phyloP scores from a whole-genome alignment of 2,888 invertebrate species.

The Mellilla xanthometata region DNA sequence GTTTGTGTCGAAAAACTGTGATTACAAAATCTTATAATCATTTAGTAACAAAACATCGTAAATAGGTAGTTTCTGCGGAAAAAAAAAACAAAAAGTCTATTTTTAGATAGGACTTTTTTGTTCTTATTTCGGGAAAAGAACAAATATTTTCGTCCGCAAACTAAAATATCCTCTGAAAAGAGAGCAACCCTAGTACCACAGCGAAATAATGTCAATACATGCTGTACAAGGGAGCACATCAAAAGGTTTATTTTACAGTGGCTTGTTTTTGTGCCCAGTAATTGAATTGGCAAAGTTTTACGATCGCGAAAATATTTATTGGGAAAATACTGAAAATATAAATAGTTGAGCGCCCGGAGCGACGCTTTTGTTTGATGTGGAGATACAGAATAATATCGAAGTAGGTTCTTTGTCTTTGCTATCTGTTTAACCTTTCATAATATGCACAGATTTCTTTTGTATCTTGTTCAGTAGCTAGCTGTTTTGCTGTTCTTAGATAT shows the following conservation, averaged over 20 bases:
- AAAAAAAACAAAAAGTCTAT: too few species aligned
- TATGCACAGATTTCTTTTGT: constrained; percentile 8
- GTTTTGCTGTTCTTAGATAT: background rate
- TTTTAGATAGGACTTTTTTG: too few species aligned
- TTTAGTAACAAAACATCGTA: too few species aligned
- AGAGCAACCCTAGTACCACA: constrained; percentile 23
- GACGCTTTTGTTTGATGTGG: constrained; percentile 10
- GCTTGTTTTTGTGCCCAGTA: constrained; percentile 56
- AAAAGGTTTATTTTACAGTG: constrained; percentile 64
- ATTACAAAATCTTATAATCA: too few species aligned
- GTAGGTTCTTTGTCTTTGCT: constrained; percentile 3
- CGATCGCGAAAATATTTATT: constrained; percentile 56
- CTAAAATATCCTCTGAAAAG: too few species aligned
- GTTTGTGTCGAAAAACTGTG: too few species aligned
- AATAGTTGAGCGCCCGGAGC: constrained; percentile 36
- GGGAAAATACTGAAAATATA: constrained; percentile 47
- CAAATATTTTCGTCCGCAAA: too few species aligned
- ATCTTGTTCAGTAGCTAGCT: too few species aligned
- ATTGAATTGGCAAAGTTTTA: constrained; percentile 66
- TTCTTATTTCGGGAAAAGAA: too few species aligned
- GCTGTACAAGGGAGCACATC: constrained; percentile 48
- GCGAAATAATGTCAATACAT: constrained; percentile 54
- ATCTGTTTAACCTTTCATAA: constrained; percentile 1
- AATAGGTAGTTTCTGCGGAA: too few species aligned
- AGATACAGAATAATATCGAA: constrained; percentile 3